Evolutionary conservation across 2,113 vertebrate genomes (phyloP).

Genomic region (Erythrolamprus reginae): DNA sequence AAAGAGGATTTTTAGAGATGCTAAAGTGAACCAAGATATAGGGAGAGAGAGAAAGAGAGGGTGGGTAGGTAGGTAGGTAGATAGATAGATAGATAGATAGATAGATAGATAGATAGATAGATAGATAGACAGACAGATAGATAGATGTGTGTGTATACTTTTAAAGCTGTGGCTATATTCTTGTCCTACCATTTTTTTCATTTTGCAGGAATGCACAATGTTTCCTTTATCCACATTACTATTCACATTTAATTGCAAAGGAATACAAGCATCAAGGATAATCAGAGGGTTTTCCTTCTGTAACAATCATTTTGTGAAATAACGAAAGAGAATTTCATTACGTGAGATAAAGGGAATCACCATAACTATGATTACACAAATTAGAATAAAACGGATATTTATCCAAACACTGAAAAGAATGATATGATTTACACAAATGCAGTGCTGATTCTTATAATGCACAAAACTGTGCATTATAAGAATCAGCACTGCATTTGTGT

Average conservation of each 20-base stretch:
- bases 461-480: background rate
- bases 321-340: background rate
- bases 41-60: too few relatives aligned
- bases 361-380: background rate
- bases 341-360: background rate
- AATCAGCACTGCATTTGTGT: background rate
- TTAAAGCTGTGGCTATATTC: background rate
- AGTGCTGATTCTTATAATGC: background rate
- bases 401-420: background rate
- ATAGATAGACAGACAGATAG: too few relatives aligned
- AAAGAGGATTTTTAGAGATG: background rate
- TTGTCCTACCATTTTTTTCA: background rate
- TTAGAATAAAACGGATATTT: background rate
- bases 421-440: background rate
- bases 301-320: background rate
- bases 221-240: background rate
- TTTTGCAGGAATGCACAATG: background rate
- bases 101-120: too few relatives aligned
- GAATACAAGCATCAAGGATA: background rate
- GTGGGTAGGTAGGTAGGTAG: too few relatives aligned
- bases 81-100: too few relatives aligned
- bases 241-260: background rate
- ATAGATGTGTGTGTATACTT: background rate
- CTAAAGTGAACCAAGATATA: background rate
- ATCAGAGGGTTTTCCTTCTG: background rate